Evolutionary conservation across 2,113 vertebrate species (phyloP), one percentile per base, ranked within the genome.

Genomic region (Castor canadensis): DNA sequence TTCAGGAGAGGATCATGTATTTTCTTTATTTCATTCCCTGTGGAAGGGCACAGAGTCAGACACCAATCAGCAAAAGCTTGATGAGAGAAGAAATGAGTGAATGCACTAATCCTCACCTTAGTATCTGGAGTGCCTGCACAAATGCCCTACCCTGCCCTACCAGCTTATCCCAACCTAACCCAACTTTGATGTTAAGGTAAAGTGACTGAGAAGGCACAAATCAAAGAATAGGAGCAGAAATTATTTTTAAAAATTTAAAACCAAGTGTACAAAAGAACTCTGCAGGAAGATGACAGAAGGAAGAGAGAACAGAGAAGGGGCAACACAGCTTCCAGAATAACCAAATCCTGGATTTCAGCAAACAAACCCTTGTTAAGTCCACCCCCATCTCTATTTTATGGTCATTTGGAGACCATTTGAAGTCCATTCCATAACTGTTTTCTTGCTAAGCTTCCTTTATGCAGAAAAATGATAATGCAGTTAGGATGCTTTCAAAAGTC

Each of bases 401-500:
- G n/a, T 92, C 94, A 95, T 64, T 89, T 62, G 52, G 56, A 77
- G 64, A 82, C 35, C 79, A 96, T 95, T 58, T 73, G 69, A 81
- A 45, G 87, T 81, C 96, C 80, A 95, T 40, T 64, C 30, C 20
- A 0, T 95, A 75, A 82, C 52, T 66, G n/a, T 56, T 96, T 80
- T 88, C 88, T 84, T 96, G 35, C 81, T 91, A 76, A 92, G 90
- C 86, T 92, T 96, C 93, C 95, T 97, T 97, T 95, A 90, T 72
- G 67, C 95, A 97, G 95, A 96, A 84, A 97, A 97, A 87, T 92
- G 98, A 94, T 98, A 98, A 98, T 98, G 96, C 56, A 49, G 93
- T 98, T 98, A 98, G 91, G 38, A 91, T 19, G 98, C 98, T 98
- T 98, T 98, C 97, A 97, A 0, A 98, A 89, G 92, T 97, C 97